phyloP scores from a whole-genome alignment of 2,888 invertebrate genomes.

The Galeruca laticollis region DNA sequence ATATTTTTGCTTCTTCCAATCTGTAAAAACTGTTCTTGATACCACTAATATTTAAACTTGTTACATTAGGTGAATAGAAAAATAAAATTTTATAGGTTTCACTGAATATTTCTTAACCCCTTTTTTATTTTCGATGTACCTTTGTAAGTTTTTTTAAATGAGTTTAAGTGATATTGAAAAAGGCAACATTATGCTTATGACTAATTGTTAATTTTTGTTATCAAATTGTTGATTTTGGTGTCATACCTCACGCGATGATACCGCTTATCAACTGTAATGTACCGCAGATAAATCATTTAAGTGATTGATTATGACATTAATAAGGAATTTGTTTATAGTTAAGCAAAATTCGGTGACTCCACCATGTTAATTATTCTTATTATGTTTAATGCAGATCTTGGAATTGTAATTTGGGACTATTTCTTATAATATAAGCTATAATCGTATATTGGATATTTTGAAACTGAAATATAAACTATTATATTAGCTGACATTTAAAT shows the following conservation, averaged over 20 bases:
- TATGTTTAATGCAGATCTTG: neutral
- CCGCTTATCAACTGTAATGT: neutral
- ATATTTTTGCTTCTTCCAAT: no score
- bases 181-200: no score
- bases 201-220: neutral
- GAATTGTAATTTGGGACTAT: neutral
- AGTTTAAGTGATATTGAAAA: no score
- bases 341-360: neutral
- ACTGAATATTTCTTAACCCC: no score
- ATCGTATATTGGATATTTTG: no score
- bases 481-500: neutral
- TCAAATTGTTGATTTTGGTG: neutral
- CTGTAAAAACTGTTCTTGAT: no score
- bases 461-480: neutral
- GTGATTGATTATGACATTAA: neutral
- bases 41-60: no score
- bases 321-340: neutral
- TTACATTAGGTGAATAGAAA: no score
- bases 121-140: no score
- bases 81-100: no score
- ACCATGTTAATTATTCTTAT: neutral
- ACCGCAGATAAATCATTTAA: neutral
- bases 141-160: no score
- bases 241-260: neutral
- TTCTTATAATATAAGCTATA: no score